Evolutionary conservation across 2,113 vertebrate genomes (phyloP), one percentile per base, ranked within the genome.

Genomic region (Callopanchax toddi): DNA sequence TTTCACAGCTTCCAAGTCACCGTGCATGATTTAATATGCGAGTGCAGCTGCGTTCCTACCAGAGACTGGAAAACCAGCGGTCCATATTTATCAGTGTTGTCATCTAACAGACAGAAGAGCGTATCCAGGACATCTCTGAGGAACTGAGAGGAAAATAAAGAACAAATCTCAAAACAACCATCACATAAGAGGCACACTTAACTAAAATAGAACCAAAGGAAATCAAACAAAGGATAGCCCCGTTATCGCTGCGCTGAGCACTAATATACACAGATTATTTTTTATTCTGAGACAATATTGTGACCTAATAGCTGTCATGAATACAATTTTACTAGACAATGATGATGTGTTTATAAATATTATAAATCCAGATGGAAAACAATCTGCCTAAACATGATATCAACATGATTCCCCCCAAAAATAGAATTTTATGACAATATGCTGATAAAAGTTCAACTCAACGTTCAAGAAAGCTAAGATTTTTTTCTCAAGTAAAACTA

Each of bases 11-110:
- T 42, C 11, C 64, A 10, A 13, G 37, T 20, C 39, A 18, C 15
- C 62, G 25, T 37, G 12, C 12, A 65, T 42, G 11, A 43, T 52
- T 40, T 11, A 43, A 40, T 25, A 6, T 53, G 29, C 21, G 16
- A 44, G 6, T 17, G 16, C 12, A 20, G 51, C 15, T 48, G 15
- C 50, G 11, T 17, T 50, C 17, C 92, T 92, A 98, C 96, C 95
- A 98, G 86, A 72, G 96, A 96, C 85, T 98, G 96, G 84, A 98
- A 98, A 83, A 98, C 96, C 82, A 98, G 76, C 1, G 96, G 93
- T 34, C 96, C 96, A 1, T 98, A 98, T 85, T 98, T 98, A 85
- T 98, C 96, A 15, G 96, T 98, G 83, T 97, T 98, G 82, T 98
- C 96, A 90, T 98, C 96, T 88, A 98, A 88, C 87, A 98, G 96